A percentile compares a stretch with the other conserved stretches of the same genome.
These are phyloP conservation scores for Rattus norvegicus DNA, from an alignment of 2,113 vertebrate species.

Conservation along the genomic window DNA sequence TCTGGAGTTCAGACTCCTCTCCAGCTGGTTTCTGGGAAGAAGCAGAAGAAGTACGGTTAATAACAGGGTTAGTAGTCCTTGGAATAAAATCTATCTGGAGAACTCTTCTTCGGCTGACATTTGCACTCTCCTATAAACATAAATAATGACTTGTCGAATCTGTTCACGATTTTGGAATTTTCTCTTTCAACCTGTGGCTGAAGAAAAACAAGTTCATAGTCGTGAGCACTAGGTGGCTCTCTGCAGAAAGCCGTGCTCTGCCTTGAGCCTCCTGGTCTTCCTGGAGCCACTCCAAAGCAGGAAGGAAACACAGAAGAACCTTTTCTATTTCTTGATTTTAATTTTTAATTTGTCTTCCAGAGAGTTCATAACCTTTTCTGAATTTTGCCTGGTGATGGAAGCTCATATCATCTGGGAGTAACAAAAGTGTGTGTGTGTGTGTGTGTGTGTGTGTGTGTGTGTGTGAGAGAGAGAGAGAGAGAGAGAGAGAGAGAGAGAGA, in stretches of 20 bases:
- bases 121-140: constrained; percentile 69
- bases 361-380: constrained; percentile 34
- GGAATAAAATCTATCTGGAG: constrained; percentile 44
- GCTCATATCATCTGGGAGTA: constrained; percentile 17
- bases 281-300: background rate
- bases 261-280: background rate
- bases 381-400: constrained; percentile 14
- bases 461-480: too few species aligned
- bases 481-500: background rate
- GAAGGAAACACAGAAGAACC: constrained; percentile 2
- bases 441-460: too few species aligned
- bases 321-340: background rate
- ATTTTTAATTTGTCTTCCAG: background rate
- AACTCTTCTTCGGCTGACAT: constrained; percentile 59
- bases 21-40: background rate
- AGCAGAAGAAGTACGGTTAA: background rate
- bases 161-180: constrained; percentile 75
- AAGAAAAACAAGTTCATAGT: background rate
- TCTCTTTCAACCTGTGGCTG: constrained; percentile 27
- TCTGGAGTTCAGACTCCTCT: background rate
- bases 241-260: constrained; percentile 73
- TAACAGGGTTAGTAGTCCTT: background rate
- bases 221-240: constrained; percentile 82
- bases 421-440: background rate
- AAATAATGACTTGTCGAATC: constrained; percentile 74